Conservation (phyloP, 2,113 vertebrate genomes). For the Muscicapa adusta region DNA sequence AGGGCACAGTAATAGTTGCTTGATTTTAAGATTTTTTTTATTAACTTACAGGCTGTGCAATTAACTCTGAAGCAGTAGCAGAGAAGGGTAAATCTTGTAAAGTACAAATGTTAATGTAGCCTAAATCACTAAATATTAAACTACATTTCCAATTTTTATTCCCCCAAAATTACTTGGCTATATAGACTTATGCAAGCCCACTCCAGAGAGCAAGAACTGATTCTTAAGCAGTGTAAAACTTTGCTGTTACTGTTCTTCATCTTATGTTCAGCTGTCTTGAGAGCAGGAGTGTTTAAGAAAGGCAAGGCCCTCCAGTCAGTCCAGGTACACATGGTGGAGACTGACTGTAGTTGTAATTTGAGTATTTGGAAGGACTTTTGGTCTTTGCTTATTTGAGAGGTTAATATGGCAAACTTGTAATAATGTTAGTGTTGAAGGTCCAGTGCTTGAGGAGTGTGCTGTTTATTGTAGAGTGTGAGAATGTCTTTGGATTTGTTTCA, state of each 20-base stretch:
- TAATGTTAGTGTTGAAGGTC: background rate
- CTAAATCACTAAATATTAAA: background rate
- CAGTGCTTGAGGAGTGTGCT: background rate
- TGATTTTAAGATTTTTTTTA: background rate
- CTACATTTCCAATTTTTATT: background rate
- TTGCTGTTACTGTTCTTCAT: background rate
- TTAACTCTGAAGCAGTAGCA: background rate
- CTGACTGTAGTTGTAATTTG: background rate
- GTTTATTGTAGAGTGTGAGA: background rate
- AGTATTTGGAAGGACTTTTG: background rate
- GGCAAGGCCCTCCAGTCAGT: background rate
- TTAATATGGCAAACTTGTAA: background rate
- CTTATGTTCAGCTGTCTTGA: background rate
- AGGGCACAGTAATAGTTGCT: background rate
- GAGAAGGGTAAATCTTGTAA: background rate
- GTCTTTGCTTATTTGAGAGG: background rate
- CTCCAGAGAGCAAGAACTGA: background rate
- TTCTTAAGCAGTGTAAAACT: background rate
- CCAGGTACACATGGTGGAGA: background rate
- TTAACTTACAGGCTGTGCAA: background rate
- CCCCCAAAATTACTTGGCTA: background rate
- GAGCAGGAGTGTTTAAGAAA: background rate
- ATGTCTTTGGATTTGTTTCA: background rate
- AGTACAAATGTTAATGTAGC: background rate
- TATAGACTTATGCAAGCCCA: background rate